Conservation (phyloP, 2,113 vertebrate species). For the Macrotus californicus region DNA sequence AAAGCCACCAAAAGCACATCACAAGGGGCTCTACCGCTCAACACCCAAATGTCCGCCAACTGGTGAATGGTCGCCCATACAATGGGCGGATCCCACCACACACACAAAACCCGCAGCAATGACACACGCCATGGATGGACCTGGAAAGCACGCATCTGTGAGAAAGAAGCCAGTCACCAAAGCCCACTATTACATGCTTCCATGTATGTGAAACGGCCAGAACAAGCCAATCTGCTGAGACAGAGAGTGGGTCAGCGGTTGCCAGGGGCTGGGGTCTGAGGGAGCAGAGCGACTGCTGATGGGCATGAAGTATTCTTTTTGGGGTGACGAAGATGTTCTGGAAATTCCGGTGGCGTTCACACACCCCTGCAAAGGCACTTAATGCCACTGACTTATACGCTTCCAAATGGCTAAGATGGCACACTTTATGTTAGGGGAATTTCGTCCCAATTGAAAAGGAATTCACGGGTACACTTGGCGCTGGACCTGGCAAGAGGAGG, state of each 20-base stretch:
- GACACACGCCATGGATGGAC: rapidly evolving
- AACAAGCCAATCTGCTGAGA: not conserved
- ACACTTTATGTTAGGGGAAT: not conserved
- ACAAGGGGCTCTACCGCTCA: rapidly evolving
- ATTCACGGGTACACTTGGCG: not conserved
- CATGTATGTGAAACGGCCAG: rapidly evolving
- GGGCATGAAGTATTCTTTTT: not conserved
- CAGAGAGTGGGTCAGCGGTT: rapidly evolving
- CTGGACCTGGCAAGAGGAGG: not conserved
- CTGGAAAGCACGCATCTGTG: rapidly evolving
- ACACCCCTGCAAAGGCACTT: rapidly evolving
- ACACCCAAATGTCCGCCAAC: rapidly evolving
- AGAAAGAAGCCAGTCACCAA: not conserved
- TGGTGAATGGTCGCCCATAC: rapidly evolving
- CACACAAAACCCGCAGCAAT: rapidly evolving
- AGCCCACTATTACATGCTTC: rapidly evolving
- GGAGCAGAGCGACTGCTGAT: no score
- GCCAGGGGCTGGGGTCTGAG: not conserved
- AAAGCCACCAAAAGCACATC: not conserved
- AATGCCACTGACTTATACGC: rapidly evolving
- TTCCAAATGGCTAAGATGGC: not conserved
- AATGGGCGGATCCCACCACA: rapidly evolving
- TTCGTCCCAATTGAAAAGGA: not conserved
- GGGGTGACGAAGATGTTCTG: not conserved
- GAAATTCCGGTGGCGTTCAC: rapidly evolving